Conservation (phyloP, 2,797 vertebrate genomes). For the Sebastes diaconus region DNA sequence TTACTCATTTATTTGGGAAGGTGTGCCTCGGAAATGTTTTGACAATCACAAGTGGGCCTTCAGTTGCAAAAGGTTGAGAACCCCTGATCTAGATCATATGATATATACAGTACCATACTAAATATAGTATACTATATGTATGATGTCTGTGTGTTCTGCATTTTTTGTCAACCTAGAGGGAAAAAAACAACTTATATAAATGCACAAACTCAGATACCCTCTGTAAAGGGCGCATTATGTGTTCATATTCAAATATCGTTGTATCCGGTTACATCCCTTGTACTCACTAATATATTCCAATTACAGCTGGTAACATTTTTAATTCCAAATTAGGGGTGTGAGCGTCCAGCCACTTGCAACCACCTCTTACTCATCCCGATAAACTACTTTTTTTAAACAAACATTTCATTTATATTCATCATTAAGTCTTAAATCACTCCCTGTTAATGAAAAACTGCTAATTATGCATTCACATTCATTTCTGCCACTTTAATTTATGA, state of each 20-base stretch:
- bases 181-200: background rate
- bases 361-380: background rate
- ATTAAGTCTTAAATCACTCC: slow-evolving; percentile 39
- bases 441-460: slow-evolving; percentile 35
- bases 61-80: no score
- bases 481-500: slow-evolving; percentile 40
- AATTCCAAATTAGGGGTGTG: slow-evolving; percentile 9
- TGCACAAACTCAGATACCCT: background rate
- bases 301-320: slow-evolving; percentile 8
- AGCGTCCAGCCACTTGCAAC: background rate
- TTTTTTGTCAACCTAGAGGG: background rate
- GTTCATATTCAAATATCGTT: background rate
- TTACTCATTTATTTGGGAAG: no score
- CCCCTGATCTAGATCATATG: background rate
- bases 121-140: no score
- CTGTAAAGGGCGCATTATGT: background rate
- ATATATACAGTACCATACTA: no score
- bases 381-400: slow-evolving; percentile 30
- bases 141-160: background rate
- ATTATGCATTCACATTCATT: slow-evolving; percentile 57
- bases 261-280: background rate
- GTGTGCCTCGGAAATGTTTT: no score
- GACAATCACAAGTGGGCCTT: no score
- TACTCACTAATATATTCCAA: background rate
- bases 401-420: slow-evolving; percentile 44